phyloP scores from a whole-genome alignment of 2,888 invertebrate genomes.

The Cephus nigrinus region DNA sequence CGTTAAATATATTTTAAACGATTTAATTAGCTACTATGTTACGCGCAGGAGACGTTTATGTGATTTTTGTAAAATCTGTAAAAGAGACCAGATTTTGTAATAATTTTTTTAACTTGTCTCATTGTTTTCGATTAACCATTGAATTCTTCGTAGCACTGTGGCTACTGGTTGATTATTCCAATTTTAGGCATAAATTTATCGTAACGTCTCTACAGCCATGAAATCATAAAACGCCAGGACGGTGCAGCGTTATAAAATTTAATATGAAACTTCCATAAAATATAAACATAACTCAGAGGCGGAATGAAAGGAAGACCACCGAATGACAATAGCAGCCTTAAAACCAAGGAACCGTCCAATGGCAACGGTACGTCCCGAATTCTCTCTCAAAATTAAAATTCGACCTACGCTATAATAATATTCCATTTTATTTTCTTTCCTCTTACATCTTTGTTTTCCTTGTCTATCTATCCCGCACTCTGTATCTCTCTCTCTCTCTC shows the following conservation, averaged over 20 bases:
- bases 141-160: not conserved
- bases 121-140: not conserved
- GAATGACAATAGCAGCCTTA: constrained; percentile 43
- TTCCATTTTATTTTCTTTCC: constrained; percentile 10
- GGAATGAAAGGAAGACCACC: constrained; percentile 26
- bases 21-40: not conserved
- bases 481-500: not conserved
- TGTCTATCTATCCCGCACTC: not conserved
- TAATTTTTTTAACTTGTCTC: not conserved
- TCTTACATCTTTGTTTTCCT: not conserved
- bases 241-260: constrained; percentile 54
- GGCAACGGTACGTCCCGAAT: constrained; percentile 30
- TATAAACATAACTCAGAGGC: constrained; percentile 46
- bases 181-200: constrained; percentile 49
- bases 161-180: constrained; percentile 31
- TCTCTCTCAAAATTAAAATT: constrained; percentile 45
- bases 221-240: constrained; percentile 50
- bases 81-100: not conserved
- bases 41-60: not conserved
- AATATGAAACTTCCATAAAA: constrained; percentile 59
- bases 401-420: constrained; percentile 35
- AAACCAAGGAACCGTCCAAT: constrained; percentile 4
- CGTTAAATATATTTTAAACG: constrained; percentile 43
- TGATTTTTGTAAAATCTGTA: not conserved
- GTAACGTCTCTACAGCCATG: constrained; percentile 45